Conservation (phyloP, 1,140 invertebrate genomes). For the Stegodyphus dumicola region DNA sequence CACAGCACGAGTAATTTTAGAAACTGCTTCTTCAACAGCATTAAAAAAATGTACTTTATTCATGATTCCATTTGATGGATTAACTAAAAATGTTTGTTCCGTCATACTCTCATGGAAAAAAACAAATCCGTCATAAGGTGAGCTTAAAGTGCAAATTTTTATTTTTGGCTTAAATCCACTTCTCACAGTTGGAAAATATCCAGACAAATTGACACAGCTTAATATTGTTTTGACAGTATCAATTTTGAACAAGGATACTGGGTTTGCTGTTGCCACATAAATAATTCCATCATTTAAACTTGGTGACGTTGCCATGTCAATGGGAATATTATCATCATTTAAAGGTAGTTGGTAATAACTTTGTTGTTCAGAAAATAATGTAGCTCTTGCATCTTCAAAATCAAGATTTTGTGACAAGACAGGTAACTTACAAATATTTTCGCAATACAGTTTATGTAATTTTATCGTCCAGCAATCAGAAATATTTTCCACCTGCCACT, state of each 20-base stretch:
- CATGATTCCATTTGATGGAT: constrained; percentile 12
- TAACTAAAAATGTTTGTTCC: constrained; percentile 34
- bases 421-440: neutral
- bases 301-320: neutral
- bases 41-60: constrained; percentile 12
- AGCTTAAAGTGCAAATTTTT: constrained; percentile 10
- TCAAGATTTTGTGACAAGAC: constrained; percentile 12
- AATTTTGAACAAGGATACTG: constrained; percentile 20
- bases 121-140: constrained; percentile 9
- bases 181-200: constrained; percentile 32
- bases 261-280: constrained; percentile 46
- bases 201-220: constrained; percentile 20
- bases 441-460: neutral
- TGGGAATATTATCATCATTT: constrained; percentile 15
- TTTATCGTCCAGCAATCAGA: constrained; percentile 10
- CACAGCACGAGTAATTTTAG: constrained; percentile 31
- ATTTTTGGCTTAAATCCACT: constrained; percentile 49
- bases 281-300: constrained; percentile 13
- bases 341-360: constrained; percentile 19
- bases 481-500: constrained; percentile 14
- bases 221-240: neutral
- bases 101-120: constrained; percentile 44
- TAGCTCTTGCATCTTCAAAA: constrained; percentile 13
- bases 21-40: constrained; percentile 24
- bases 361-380: constrained; percentile 29